Evolutionary conservation across 2,888 invertebrate species (phyloP).

Genomic region (Parnassius glacialis): DNA sequence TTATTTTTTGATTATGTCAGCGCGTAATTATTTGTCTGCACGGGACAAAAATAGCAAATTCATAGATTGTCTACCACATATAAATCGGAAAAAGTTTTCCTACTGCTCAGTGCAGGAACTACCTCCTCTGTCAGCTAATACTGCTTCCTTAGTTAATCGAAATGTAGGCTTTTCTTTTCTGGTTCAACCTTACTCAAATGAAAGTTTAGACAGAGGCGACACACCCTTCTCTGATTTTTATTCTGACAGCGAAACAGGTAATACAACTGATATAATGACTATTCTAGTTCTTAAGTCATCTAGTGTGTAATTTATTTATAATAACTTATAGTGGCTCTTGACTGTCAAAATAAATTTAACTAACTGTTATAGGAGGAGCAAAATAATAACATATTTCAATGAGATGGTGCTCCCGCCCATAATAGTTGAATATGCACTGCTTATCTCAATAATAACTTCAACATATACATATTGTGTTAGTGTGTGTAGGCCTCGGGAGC

Average conservation of each 20-base stretch:
- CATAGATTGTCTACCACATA: constrained; percentile 67
- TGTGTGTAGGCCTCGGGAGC: too few relatives aligned
- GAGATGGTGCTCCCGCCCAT: too few relatives aligned
- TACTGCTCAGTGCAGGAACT: constrained; percentile 55
- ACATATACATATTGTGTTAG: too few relatives aligned
- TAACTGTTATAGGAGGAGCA: too few relatives aligned
- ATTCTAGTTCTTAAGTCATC: too few relatives aligned
- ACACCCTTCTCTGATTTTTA: constrained; percentile 73
- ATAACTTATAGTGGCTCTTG: too few relatives aligned
- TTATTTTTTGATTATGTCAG: constrained; percentile 65
- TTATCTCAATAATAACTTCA: too few relatives aligned
- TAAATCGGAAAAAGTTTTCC: constrained; percentile 61
- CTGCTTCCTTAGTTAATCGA: constrained; percentile 55
- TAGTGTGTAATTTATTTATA: too few relatives aligned
- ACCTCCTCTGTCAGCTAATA: constrained; percentile 60
- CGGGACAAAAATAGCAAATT: constrained; percentile 66
- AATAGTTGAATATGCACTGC: too few relatives aligned
- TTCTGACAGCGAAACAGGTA: constrained; percentile 72
- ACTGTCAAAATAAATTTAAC: too few relatives aligned
- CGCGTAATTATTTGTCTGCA: constrained; percentile 67
- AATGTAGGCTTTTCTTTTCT: constrained; percentile 65
- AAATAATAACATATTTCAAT: too few relatives aligned
- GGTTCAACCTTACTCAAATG: constrained; percentile 47
- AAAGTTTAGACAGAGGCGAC: constrained; percentile 57
- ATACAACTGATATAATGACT: too few relatives aligned